phyloP scores from a whole-genome alignment of 2,797 vertebrate species.

The Phalanger gymnotis region DNA sequence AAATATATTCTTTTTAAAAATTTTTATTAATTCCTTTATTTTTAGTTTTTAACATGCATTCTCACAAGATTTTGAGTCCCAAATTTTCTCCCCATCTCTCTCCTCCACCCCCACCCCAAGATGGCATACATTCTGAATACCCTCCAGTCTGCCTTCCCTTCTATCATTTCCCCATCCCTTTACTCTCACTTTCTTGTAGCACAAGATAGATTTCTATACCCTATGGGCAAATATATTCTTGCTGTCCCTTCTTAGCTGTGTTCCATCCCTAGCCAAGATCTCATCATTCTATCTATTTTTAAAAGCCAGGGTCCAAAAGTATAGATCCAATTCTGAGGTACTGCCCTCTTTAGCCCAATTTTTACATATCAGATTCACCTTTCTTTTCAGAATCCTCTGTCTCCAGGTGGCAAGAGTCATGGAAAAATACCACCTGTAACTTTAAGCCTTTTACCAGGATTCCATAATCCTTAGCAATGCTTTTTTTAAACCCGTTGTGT shows the following conservation, averaged over 20 bases:
- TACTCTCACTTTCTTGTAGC: no score
- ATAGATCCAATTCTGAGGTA: neutral
- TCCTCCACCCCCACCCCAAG: no score
- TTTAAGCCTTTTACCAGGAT: neutral
- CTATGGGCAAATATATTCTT: no score
- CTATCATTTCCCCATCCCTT: no score
- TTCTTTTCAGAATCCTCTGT: neutral
- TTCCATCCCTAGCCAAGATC: neutral
- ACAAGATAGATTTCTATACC: no score
- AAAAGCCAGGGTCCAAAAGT: neutral
- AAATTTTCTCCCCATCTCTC: no score
- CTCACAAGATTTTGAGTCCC: no score
- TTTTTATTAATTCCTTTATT: no score
- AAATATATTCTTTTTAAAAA: no score
- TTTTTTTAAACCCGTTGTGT: neutral
- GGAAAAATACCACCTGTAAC: neutral
- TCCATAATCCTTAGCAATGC: neutral
- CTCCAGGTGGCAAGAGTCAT: neutral
- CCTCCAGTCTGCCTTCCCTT: no score
- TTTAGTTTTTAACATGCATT: no score
- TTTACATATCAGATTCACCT: neutral
- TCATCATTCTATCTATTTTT: neutral
- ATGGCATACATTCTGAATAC: no score
- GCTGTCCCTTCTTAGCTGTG: neutral
- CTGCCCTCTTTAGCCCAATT: neutral